Evolutionary conservation across 2,113 vertebrate genomes (phyloP).

Genomic region (Gopherus flavomarginatus): DNA sequence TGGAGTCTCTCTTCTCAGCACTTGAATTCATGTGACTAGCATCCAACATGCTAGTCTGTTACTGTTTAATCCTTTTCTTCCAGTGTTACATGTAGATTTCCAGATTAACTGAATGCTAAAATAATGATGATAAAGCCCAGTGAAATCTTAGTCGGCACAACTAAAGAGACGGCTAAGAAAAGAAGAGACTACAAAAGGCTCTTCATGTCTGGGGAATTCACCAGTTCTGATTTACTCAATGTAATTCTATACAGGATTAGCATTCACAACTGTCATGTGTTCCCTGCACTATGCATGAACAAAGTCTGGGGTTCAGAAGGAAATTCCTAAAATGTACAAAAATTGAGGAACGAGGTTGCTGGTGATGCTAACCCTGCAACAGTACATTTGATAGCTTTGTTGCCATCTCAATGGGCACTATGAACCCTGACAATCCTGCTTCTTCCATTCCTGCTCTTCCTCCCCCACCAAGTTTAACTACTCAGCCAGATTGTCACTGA

Average conservation of each 20-base stretch:
- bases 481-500: background rate
- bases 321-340: background rate
- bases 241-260: background rate
- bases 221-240: background rate
- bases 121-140: background rate
- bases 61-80: background rate
- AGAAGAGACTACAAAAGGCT: background rate
- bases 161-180: too few species aligned
- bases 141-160: background rate
- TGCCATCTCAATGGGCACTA: too few species aligned
- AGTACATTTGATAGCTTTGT: background rate
- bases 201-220: background rate
- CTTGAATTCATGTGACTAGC: background rate
- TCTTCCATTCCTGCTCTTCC: background rate
- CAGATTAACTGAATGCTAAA: background rate
- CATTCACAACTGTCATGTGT: background rate
- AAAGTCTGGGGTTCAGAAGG: background rate
- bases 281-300: background rate
- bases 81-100: background rate
- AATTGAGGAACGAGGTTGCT: background rate
- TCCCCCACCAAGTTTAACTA: background rate
- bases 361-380: background rate
- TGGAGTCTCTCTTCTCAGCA: background rate
- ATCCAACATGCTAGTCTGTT: background rate
- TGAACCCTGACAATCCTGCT: background rate